Evolutionary conservation across 2,888 invertebrate genomes (phyloP), one percentile per base, ranked within the genome.

Genomic region (Azorinus chamasolen): DNA sequence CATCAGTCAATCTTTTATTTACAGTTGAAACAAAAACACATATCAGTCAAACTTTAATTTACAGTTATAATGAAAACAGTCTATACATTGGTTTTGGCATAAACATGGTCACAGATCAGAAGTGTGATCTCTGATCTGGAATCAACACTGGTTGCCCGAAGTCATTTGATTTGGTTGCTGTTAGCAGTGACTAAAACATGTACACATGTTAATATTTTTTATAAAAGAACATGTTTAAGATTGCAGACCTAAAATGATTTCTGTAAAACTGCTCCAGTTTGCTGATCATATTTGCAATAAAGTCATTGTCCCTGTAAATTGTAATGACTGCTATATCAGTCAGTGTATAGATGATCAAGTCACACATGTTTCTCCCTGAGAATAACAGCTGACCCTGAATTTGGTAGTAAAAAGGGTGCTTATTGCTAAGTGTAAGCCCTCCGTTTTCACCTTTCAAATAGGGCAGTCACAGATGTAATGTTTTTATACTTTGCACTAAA

Each of bases 361-460:
- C 22, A 45, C 68, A 74, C 6, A 1, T 20, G 22, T 57, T 53
- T 14, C 50, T 27, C 14, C 57, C 66, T n/a, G 68, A 63, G 65
- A 70, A 74, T 18, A 74, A 43, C 6, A 76, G 43, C 27, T 76
- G 76, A 20, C 76, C 70, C 41, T 76, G 76, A 39, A 77, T 64
- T 59, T 77, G 77, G 51, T 68, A 72, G 58, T 32, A 55, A 39
- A 72, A 72, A 32, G 68, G 32, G 43, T 77, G 68, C 4, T 25
- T 46, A 12, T 39, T 16, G n/a, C 66, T 46, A 6, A 76, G 39
- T 39, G 20, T 48, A 16, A 32, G 32, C 18, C 18, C 20, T 46
- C 46, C 51, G 20, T 45, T 39, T 51, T 50, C 53, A 66, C 25
- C 2, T 39, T 63, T 43, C 1, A 77, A 12, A 68, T 66, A 77